A percentile compares a stretch with the other conserved stretches of the same genome.
phyloP scores from a whole-genome alignment of 2,888 invertebrate species.

The Archips crataeganus region DNA sequence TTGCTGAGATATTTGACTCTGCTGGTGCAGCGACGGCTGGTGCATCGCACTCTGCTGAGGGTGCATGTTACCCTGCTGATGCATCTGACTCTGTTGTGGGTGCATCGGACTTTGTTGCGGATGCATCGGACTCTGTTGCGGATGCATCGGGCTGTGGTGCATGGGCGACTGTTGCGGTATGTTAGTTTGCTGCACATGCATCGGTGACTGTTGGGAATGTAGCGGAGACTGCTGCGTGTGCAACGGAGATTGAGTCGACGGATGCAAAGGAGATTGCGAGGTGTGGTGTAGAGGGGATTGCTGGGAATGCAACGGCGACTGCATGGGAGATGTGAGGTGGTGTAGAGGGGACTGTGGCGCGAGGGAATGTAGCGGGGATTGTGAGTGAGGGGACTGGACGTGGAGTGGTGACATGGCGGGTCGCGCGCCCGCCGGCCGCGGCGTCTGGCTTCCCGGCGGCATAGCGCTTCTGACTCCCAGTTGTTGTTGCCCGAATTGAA shows the following conservation, averaged over 20 bases:
- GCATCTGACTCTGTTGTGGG: slow-evolving; percentile 57
- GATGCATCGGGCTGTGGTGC: slow-evolving; percentile 48
- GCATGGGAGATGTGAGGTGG: slow-evolving; percentile 69
- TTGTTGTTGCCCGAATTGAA: slow-evolving; percentile 73
- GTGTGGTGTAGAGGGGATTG: slow-evolving; percentile 73
- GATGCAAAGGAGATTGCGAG: slow-evolving; percentile 71
- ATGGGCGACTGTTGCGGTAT: slow-evolving; percentile 69
- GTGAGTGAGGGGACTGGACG: slow-evolving; percentile 69
- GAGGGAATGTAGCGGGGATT: slow-evolving; percentile 63
- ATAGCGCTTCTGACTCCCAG: slow-evolving; percentile 54
- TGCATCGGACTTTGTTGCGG: slow-evolving; percentile 59
- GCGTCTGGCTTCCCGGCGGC: slow-evolving; percentile 57
- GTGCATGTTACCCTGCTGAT: slow-evolving; percentile 62
- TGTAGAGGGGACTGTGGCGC: slow-evolving; percentile 68
- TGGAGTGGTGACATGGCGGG: slow-evolving; percentile 78
- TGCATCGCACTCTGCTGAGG: slow-evolving; percentile 51
- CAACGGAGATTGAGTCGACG: slow-evolving; percentile 73
- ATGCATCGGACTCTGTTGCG: slow-evolving; percentile 64
- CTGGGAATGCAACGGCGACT: slow-evolving; percentile 76
- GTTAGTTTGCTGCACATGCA: slow-evolving; percentile 68
- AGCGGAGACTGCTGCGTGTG: slow-evolving; percentile 74
- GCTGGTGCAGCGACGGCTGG: slow-evolving; percentile 63
- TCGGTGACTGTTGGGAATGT: slow-evolving; percentile 74
- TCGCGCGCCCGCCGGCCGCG: slow-evolving; percentile 63
- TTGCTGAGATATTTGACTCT: slow-evolving; percentile 58